phyloP scores from a whole-genome alignment of 1,140 invertebrate genomes.

The Sinonovacula constricta region DNA sequence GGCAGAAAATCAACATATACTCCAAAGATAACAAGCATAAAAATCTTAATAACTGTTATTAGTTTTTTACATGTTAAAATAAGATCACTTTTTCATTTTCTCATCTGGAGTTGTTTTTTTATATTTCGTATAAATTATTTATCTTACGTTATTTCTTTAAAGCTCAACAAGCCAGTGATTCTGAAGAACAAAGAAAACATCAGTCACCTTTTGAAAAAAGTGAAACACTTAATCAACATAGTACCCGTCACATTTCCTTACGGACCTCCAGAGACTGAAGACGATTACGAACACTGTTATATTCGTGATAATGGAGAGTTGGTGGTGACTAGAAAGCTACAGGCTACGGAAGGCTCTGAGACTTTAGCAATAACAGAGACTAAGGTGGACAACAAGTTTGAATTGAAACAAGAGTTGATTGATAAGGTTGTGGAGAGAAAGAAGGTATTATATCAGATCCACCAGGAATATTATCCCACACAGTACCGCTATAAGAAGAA shows the following conservation, averaged over 20 bases:
- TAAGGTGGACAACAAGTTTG: conserved; percentile 80
- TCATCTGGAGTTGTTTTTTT: background rate
- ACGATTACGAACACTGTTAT: conserved; percentile 84
- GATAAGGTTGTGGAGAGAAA: conserved; percentile 84
- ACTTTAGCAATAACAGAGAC: conserved; percentile 67
- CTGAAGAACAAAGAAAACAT: conserved; percentile 61
- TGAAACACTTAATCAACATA: conserved; percentile 93
- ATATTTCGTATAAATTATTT: background rate
- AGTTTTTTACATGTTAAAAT: background rate
- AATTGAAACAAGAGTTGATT: conserved; percentile 84
- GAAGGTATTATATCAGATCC: conserved; percentile 80
- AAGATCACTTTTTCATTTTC: background rate
- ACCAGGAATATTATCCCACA: conserved; percentile 62
- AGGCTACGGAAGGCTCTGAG: conserved; percentile 70
- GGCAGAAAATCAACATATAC: too few species aligned
- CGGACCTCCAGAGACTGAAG: conserved; percentile 84
- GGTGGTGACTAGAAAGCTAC: conserved; percentile 78
- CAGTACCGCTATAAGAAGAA: conserved; percentile 66
- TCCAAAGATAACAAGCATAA: background rate
- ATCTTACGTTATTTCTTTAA: conserved; percentile 18
- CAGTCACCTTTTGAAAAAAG: conserved; percentile 84
- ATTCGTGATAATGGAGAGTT: conserved; percentile 89
- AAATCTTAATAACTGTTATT: background rate
- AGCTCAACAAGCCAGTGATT: conserved; percentile 54
- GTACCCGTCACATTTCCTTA: conserved; percentile 90